Base-by-base conservation (phyloP, 2,888 invertebrate species). In the Cabera pusaria region DNA sequence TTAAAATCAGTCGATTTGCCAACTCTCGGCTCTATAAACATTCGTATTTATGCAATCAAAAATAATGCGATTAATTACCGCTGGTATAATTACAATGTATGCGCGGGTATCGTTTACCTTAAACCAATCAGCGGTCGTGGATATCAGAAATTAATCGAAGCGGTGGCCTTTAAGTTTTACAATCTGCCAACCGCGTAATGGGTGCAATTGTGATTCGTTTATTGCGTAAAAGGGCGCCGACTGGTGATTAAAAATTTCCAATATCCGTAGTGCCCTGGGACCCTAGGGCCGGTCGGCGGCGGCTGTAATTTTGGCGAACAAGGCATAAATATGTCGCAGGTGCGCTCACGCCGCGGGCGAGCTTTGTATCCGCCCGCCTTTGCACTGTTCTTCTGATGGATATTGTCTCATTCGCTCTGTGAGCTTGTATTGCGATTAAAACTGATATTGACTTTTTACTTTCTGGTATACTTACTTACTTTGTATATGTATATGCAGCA, bases 271-370 rank as follows among this genome's bases (percentile, higher is more conserved):
- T 47, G 31, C 17, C n/a, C 34, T 35, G 31, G 21, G 34, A 34
- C 34, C 25, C 29, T 25, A 47, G 56, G 52, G 58, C 56, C 40
- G 41, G 25, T 27, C 21, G 22, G 40, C 40, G 58, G 67, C 52
- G 64, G 72, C 50, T 72, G 79, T 83, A 82, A 84, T 83, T 85
- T 83, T 78, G 71, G 76, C 73, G 70, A 68, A 61, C 60, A 55
- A 64, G 64, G 58, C 81, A 84, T 86, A 84, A 85, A 85, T 68
- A 80, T 81, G 81, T 83, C 81, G 59, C 75, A 71, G 72, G 73
- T 72, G 75, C 56, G 21, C 27, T 45, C 61, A 48, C 68, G 57
- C 72, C 36, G 58, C 68, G 59, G 70, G 80, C 59, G 68, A 49
- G 67, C 81, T 72, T 82, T 76, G 77, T 74, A 14, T 14, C 53